These are phyloP conservation scores for Xiphorhynchus elegans DNA, from an alignment of 2,113 vertebrate genomes.

Conservation along the genomic window DNA sequence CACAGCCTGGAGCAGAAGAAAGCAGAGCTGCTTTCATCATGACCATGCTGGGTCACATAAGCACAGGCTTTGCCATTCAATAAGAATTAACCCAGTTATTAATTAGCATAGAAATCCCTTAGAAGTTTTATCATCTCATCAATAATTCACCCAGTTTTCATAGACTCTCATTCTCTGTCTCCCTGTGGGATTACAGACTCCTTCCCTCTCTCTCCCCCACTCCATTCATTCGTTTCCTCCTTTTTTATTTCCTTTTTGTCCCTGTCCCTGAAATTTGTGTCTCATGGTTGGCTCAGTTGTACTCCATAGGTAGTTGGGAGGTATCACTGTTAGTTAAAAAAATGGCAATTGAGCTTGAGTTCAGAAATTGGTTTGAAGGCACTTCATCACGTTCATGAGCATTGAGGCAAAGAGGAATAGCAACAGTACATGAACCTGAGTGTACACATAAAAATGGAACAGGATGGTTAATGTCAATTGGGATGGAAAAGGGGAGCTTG, in stretches of 20 bases:
- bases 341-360: background rate
- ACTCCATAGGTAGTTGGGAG: background rate
- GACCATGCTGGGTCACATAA: background rate
- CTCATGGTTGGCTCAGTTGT: background rate
- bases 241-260: background rate
- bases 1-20: background rate
- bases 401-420: background rate
- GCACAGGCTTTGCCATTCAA: background rate
- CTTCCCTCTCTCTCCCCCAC: background rate
- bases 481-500: background rate
- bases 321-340: background rate
- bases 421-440: background rate
- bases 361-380: background rate
- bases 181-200: background rate
- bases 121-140: background rate
- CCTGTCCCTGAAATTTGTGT: background rate
- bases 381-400: background rate
- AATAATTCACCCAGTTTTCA: background rate
- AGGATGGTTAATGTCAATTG: background rate
- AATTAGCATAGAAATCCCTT: background rate
- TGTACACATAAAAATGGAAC: background rate
- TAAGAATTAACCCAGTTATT: background rate
- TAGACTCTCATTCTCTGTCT: background rate
- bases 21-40: background rate
- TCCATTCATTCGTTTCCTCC: background rate